Percentiles rank a stretch among this genome's conserved stretches.
Evolutionary conservation across 1,140 invertebrate genomes (phyloP).

Genomic region (Whitmania pigra): DNA sequence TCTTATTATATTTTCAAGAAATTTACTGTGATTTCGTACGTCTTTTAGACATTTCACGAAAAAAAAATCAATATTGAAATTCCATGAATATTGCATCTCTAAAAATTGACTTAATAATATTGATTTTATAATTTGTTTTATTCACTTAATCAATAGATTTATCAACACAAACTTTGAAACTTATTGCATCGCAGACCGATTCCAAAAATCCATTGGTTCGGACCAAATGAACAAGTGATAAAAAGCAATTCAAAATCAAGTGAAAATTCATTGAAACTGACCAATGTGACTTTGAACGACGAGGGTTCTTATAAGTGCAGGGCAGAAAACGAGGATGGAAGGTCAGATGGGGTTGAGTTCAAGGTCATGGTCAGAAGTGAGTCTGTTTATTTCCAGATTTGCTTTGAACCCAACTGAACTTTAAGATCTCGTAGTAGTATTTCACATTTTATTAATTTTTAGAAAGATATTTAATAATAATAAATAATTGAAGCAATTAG

Average conservation of each 20-base stretch:
- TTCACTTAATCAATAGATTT: not conserved
- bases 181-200: not conserved
- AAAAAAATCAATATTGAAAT: not conserved
- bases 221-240: not conserved
- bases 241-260: not conserved
- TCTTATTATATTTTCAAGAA: not conserved
- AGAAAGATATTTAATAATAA: too few relatives aligned
- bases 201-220: not conserved
- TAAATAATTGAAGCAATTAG: not conserved
- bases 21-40: too few relatives aligned
- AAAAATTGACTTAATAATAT: too few relatives aligned
- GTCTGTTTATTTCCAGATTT: not conserved
- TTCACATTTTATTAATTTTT: not conserved
- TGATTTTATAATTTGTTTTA: too few relatives aligned
- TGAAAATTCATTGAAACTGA: not conserved
- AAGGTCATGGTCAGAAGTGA: not conserved
- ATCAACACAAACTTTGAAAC: not conserved
- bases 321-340: slow-evolving; percentile 1
- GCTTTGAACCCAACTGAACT: not conserved
- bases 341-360: not conserved
- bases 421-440: not conserved
- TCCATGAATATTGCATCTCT: not conserved
- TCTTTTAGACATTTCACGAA: not conserved
- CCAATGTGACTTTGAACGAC: not conserved
- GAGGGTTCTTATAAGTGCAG: not conserved